Conservation (phyloP, 2,797 vertebrate genomes). For the Semaprochilodus insignis region DNA sequence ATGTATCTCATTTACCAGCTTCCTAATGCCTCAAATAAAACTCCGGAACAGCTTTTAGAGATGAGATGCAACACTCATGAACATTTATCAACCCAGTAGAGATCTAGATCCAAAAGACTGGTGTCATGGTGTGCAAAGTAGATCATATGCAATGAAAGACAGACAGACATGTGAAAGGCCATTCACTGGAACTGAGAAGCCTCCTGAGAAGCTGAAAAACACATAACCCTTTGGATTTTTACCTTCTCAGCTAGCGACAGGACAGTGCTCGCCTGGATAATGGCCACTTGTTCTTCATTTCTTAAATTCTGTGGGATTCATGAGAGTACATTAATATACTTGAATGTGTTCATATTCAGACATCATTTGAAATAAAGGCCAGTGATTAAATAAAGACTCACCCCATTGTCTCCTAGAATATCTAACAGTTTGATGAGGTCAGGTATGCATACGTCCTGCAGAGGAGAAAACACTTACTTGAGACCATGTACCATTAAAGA, state of each 20-base stretch:
- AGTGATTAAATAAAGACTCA: slow-evolving; percentile 72
- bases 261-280: slow-evolving; percentile 98
- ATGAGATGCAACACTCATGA: no score
- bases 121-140: no score
- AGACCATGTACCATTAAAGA: neutral
- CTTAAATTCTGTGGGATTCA: slow-evolving; percentile 87
- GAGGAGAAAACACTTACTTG: slow-evolving; percentile 23
- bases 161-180: no score
- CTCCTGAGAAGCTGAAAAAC: neutral
- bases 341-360: no score
- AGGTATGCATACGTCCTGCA: slow-evolving; percentile 96
- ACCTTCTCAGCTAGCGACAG: slow-evolving; percentile 98
- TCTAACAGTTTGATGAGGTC: slow-evolving; percentile 98
- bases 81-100: no score
- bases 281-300: slow-evolving; percentile 98
- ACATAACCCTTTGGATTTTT: slow-evolving; percentile 43
- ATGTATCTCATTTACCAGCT: no score
- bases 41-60: no score
- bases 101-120: no score
- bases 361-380: neutral
- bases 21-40: no score
- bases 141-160: no score
- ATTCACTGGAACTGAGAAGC: slow-evolving; percentile 69
- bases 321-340: neutral
- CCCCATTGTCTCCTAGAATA: slow-evolving; percentile 97